A percentile compares a stretch with the other conserved stretches of the same genome.
phyloP scores from a whole-genome alignment of 2,888 invertebrate genomes.

The Bellardia pandia region DNA sequence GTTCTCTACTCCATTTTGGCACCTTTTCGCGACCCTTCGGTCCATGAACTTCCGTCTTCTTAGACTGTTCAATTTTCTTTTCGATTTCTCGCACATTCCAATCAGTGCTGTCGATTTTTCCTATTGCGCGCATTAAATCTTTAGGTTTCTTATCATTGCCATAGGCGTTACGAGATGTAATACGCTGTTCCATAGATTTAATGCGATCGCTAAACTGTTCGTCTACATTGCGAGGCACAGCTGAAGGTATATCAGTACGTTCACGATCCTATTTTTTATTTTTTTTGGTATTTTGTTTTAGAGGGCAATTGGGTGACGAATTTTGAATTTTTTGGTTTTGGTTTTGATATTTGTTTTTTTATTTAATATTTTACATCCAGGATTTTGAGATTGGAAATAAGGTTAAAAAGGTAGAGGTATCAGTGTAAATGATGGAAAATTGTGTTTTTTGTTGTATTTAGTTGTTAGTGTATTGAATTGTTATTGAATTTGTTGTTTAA shows the following conservation, averaged over 20 bases:
- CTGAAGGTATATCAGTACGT: slow-evolving; percentile 83
- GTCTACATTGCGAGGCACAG: slow-evolving; percentile 81
- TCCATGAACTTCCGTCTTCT: slow-evolving; percentile 83
- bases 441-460: slow-evolving; percentile 34
- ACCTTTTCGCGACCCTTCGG: slow-evolving; percentile 88
- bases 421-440: slow-evolving; percentile 61
- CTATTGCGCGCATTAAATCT: slow-evolving; percentile 93
- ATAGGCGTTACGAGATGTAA: slow-evolving; percentile 86
- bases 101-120: slow-evolving; percentile 94
- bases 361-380: slow-evolving; percentile 40
- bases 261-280: slow-evolving; percentile 82
- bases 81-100: slow-evolving; percentile 97
- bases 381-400: slow-evolving; percentile 48
- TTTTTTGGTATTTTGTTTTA: slow-evolving; percentile 66
- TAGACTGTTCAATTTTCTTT: slow-evolving; percentile 90
- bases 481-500: slow-evolving; percentile 20
- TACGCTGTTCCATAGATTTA: slow-evolving; percentile 91
- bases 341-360: slow-evolving; percentile 27
- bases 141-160: slow-evolving; percentile 91
- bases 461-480: slow-evolving; percentile 25
- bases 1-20: slow-evolving; percentile 96
- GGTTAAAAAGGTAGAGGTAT: slow-evolving; percentile 61
- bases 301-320: slow-evolving; percentile 59
- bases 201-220: slow-evolving; percentile 85
- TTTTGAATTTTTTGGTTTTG: slow-evolving; percentile 45